These are phyloP conservation scores for Nicator chloris DNA, from an alignment of 2,113 vertebrate species.

Conservation along the genomic window DNA sequence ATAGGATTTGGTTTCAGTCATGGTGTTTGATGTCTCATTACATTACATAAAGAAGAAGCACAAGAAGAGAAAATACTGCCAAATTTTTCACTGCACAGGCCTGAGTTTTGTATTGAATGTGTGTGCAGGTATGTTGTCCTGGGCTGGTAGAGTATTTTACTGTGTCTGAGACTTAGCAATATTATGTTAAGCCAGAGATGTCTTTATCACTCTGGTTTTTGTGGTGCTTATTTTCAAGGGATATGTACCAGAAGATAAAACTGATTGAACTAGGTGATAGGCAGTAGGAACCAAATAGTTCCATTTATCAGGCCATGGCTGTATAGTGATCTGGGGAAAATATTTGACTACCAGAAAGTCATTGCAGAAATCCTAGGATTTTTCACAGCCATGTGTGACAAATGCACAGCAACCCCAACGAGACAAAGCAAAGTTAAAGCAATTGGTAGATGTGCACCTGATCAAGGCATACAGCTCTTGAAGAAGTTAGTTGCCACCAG, in stretches of 20 bases:
- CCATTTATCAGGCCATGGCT: neutral
- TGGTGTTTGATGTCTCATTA: neutral
- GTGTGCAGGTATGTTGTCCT: neutral
- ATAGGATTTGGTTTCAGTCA: slow-evolving; percentile 27
- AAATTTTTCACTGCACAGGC: neutral
- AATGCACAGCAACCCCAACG: neutral
- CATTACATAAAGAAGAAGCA: neutral
- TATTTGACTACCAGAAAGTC: neutral
- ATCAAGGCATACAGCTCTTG: neutral
- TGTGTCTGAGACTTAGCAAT: neutral
- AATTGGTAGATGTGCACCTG: neutral
- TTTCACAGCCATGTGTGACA: neutral
- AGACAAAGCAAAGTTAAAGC: neutral
- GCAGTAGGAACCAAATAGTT: neutral
- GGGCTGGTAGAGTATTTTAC: neutral
- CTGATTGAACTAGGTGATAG: neutral
- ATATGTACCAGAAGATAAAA: neutral
- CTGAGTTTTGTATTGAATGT: neutral
- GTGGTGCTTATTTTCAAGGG: neutral
- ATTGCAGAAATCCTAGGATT: neutral
- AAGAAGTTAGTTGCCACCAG: neutral
- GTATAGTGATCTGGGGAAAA: neutral
- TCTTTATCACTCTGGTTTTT: neutral
- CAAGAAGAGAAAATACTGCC: neutral
- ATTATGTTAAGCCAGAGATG: neutral